Base-by-base conservation (phyloP, 2,888 invertebrate species). In the Diarsia mendica region DNA sequence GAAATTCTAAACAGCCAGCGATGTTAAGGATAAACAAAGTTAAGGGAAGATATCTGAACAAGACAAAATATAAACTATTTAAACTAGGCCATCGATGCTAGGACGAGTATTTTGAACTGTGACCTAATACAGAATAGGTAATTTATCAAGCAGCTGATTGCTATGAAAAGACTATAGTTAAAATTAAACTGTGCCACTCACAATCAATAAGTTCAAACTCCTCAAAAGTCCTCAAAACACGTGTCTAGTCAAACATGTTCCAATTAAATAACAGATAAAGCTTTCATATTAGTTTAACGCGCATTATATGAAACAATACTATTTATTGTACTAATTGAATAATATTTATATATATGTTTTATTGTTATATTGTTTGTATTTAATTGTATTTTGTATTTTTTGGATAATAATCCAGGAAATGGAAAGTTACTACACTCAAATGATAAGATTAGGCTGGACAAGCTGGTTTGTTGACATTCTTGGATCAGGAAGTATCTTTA, bases 361-460 rank as follows among this genome's bases (percentile, higher is more conserved):
- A n/a, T n/a, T n/a, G n/a, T n/a, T n/a, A n/a, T n/a, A n/a, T n/a
- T n/a, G n/a, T n/a, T n/a, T n/a, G n/a, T n/a, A n/a, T n/a, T n/a
- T n/a, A n/a, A n/a, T n/a, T n/a, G n/a, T n/a, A n/a, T n/a, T n/a
- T n/a, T n/a, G n/a, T n/a, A n/a, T n/a, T n/a, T n/a, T n/a, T n/a
- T n/a, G n/a, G n/a, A n/a, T 70, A 76, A 85, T 79, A 77, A 84
- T 86, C 83, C 83, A 75, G 86, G 86, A 85, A 83, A 84, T 68
- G 89, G 89, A 89, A 89, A 86, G 79, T 82, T 86, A 86, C 89
- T 67, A 74, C 44, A 74, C 23, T 39, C 15, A 69, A 65, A 5
- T 39, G 78, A 87, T 86, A 82, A 86, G 73, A 82, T 83, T 68
- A 71, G 48, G 39, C 51, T 70, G 75, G 75, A 79, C 70, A 70